A percentile compares a stretch with the other conserved stretches of the same genome.
Evolutionary conservation across 1,140 invertebrate genomes (phyloP).

Genomic region (Pachypsylla venusta): DNA sequence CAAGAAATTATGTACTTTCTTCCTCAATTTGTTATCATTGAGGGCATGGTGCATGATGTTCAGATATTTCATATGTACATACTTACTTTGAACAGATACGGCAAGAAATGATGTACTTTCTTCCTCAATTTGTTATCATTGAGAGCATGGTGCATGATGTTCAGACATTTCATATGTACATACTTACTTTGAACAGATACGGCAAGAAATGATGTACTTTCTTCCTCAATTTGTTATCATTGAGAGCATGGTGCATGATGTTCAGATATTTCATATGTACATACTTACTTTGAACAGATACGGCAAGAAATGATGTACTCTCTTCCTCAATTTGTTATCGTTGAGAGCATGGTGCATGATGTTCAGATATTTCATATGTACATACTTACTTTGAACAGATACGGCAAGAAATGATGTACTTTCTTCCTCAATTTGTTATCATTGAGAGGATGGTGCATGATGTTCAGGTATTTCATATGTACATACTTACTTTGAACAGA

Average conservation of each 20-base stretch:
- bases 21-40: slow-evolving; percentile 52
- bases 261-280: slow-evolving; percentile 60
- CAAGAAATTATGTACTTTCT: slow-evolving; percentile 54
- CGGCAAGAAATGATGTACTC: slow-evolving; percentile 56
- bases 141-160: slow-evolving; percentile 62
- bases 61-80: slow-evolving; percentile 38
- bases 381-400: slow-evolving; percentile 51
- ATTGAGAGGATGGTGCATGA: slow-evolving; percentile 64
- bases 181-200: slow-evolving; percentile 29
- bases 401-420: slow-evolving; percentile 57
- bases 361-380: slow-evolving; percentile 42
- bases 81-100: slow-evolving; percentile 59
- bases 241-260: slow-evolving; percentile 63
- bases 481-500: slow-evolving; percentile 55
- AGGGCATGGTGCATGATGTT: slow-evolving; percentile 64
- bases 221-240: slow-evolving; percentile 51
- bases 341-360: slow-evolving; percentile 66
- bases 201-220: slow-evolving; percentile 58
- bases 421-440: slow-evolving; percentile 53
- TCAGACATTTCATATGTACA: slow-evolving; percentile 40
- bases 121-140: slow-evolving; percentile 54
- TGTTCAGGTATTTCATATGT: slow-evolving; percentile 59
- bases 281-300: slow-evolving; percentile 57
- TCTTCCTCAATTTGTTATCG: slow-evolving; percentile 51
- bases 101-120: slow-evolving; percentile 55